phyloP scores from a whole-genome alignment of 2,797 vertebrate genomes.

The Melanotaenia boesemani region DNA sequence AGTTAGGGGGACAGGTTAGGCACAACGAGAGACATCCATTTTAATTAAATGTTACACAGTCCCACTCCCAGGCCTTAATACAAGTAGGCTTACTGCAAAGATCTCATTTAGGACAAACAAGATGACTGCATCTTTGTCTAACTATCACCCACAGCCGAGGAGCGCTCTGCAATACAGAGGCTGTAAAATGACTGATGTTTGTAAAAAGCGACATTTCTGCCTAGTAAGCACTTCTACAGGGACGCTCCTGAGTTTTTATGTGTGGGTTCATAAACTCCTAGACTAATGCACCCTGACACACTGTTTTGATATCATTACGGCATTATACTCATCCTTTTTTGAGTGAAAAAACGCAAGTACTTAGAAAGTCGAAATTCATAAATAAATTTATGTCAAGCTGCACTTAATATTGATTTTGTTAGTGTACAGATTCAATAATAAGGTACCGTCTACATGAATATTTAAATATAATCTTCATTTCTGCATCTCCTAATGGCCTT shows the following conservation, averaged over 20 bases:
- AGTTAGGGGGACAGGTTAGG: slow-evolving; percentile 82
- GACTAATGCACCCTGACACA: slow-evolving; percentile 99
- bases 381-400: slow-evolving; percentile 99
- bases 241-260: slow-evolving; percentile 93
- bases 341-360: slow-evolving; percentile 99
- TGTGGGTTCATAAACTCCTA: slow-evolving; percentile 93
- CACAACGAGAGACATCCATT: slow-evolving; percentile 82
- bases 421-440: slow-evolving; percentile 99
- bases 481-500: slow-evolving; percentile 99
- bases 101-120: slow-evolving; percentile 84
- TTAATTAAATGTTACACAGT: slow-evolving; percentile 84
- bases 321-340: slow-evolving; percentile 99
- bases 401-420: slow-evolving; percentile 99
- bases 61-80: slow-evolving; percentile 80
- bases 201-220: slow-evolving; percentile 94
- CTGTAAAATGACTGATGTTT: slow-evolving; percentile 89
- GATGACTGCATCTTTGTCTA: slow-evolving; percentile 85
- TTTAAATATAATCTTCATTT: slow-evolving; percentile 99
- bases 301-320: slow-evolving; percentile 99
- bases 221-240: slow-evolving; percentile 94
- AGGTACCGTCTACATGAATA: slow-evolving; percentile 99
- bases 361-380: slow-evolving; percentile 99
- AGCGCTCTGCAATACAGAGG: slow-evolving; percentile 67
- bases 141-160: slow-evolving; percentile 78
- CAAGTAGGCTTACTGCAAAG: slow-evolving; percentile 80